phyloP scores from a whole-genome alignment of 2,888 invertebrate species.

The Trissoscelio sp. region DNA sequence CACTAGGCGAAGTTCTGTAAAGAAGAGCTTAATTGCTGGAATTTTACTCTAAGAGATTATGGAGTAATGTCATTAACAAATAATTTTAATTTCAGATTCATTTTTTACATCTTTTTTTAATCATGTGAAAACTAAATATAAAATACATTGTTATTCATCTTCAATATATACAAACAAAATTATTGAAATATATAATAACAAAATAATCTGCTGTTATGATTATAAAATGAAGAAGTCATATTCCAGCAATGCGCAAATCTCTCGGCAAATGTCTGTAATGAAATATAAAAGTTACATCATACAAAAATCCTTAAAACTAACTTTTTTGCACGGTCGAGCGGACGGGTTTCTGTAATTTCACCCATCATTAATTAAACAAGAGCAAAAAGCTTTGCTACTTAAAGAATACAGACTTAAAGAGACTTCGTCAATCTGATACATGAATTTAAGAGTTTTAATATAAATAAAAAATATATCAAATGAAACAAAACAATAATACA shows the following conservation, averaged over 20 bases:
- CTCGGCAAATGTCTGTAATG: conserved; percentile 18
- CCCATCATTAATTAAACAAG: conserved; percentile 51
- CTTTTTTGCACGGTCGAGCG: conserved; percentile 70
- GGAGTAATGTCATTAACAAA: background rate
- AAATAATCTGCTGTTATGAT: too few relatives aligned
- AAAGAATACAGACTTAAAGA: conserved; percentile 15
- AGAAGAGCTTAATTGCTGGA: conserved; percentile 8
- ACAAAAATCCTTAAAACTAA: conserved; percentile 74
- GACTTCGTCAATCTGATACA: background rate
- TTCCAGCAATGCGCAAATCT: conserved; percentile 14
- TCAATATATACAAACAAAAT: too few relatives aligned
- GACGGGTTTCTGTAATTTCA: conserved; percentile 34
- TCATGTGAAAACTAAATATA: too few relatives aligned
- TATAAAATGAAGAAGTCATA: too few relatives aligned
- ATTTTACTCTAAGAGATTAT: conserved; percentile 3
- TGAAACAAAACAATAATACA: background rate
- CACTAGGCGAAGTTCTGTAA: conserved; percentile 21
- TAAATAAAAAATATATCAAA: background rate
- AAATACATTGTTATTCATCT: too few relatives aligned
- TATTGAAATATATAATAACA: too few relatives aligned
- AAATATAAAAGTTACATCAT: conserved; percentile 72
- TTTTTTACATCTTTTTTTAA: background rate
- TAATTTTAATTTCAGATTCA: too few relatives aligned
- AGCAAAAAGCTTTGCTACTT: conserved; percentile 49
- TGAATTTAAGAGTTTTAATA: background rate